phyloP scores from a whole-genome alignment of 1,140 invertebrate species.

The Batillaria attramentaria region DNA sequence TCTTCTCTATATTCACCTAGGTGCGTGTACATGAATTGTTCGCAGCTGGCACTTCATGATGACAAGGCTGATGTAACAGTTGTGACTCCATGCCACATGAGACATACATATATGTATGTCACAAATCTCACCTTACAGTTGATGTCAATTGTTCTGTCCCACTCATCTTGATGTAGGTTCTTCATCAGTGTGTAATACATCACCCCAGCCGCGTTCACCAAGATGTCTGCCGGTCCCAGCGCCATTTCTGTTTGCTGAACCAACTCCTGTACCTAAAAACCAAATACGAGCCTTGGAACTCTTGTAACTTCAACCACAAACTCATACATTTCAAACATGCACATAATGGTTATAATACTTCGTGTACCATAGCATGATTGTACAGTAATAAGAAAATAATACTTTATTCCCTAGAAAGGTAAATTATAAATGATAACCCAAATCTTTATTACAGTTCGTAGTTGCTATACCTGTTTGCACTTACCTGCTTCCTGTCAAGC shows the following conservation, averaged over 20 bases:
- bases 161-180: conserved; percentile 71
- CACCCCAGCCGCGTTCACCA: conserved; percentile 73
- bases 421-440: too few species aligned
- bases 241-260: conserved; percentile 62
- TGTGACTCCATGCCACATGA: background rate
- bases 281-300: background rate
- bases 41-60: too few species aligned
- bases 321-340: too few species aligned
- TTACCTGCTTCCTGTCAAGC: conserved; percentile 62
- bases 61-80: background rate
- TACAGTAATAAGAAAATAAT: too few species aligned
- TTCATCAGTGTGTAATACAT: conserved; percentile 73
- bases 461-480: background rate
- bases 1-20: too few species aligned
- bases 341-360: too few species aligned
- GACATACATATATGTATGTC: background rate
- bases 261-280: conserved; percentile 66
- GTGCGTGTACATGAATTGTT: too few species aligned
- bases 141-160: conserved; percentile 71
- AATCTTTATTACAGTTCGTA: background rate
- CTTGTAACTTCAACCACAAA: too few species aligned
- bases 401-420: too few species aligned
- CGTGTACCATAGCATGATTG: too few species aligned
- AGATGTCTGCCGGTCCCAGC: conserved; percentile 71
- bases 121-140: conserved; percentile 68